Percentiles rank a stretch among this genome's conserved stretches.
These are phyloP conservation scores for Diadophis punctatus DNA, from an alignment of 2,113 vertebrate species.

Conservation along the genomic window DNA sequence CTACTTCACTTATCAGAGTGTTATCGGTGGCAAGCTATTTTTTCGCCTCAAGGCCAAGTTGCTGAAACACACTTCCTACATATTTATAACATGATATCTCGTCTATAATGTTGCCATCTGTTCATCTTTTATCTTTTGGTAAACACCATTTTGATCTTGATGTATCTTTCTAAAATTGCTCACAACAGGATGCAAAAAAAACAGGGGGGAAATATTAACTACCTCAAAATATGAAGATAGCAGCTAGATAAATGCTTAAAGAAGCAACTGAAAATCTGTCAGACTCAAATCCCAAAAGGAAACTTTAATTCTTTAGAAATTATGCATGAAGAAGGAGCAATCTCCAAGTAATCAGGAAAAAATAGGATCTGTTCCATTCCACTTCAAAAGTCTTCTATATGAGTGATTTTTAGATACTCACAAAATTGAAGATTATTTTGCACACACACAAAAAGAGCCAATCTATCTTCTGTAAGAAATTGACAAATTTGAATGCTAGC, in stretches of 20 bases:
- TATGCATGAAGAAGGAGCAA: not conserved
- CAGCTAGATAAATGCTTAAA: not conserved
- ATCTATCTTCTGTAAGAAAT: not conserved
- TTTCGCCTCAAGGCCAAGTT: not conserved
- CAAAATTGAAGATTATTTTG: not conserved
- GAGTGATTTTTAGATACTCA: not conserved
- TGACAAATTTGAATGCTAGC: not conserved
- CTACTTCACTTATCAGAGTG: not conserved
- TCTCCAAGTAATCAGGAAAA: not conserved
- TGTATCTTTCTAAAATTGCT: not conserved
- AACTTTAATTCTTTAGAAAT: not conserved
- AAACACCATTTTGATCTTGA: not conserved
- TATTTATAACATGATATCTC: not conserved
- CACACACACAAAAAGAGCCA: not conserved
- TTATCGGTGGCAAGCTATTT: not conserved
- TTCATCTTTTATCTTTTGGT: not conserved
- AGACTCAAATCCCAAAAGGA: not conserved
- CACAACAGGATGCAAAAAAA: not conserved
- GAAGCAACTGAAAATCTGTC: not conserved
- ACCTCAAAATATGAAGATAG: not conserved
- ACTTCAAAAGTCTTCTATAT: not conserved
- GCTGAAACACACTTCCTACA: not conserved
- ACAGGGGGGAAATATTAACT: not conserved
- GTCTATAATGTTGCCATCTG: not conserved
- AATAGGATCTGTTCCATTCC: not conserved